Percentiles rank a stretch among this genome's conserved stretches.
phyloP scores from a whole-genome alignment of 1,140 invertebrate species.

The Drosophila virilis region DNA sequence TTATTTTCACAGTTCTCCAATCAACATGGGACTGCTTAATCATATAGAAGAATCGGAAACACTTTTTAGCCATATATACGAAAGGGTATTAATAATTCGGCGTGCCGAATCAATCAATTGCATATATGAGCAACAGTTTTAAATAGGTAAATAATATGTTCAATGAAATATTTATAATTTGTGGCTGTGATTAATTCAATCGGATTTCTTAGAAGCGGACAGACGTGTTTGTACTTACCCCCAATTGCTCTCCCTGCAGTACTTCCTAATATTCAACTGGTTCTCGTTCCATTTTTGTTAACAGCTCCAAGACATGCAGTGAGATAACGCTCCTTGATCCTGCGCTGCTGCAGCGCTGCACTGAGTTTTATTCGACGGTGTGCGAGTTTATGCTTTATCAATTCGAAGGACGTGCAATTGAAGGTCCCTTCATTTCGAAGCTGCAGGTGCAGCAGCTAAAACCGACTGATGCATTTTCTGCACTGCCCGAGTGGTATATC shows the following conservation, averaged over 20 bases:
- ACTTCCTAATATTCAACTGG: no score
- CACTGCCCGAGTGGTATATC: constrained; percentile 97
- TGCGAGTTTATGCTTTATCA: constrained; percentile 90
- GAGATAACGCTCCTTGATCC: constrained; percentile 94
- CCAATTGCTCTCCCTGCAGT: neutral
- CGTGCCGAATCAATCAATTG: no score
- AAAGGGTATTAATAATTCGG: no score
- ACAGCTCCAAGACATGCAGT: constrained; percentile 92
- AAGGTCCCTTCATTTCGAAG: constrained; percentile 81
- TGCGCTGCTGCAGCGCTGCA: constrained; percentile 90
- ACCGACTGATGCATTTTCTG: constrained; percentile 91
- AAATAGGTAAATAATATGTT: no score
- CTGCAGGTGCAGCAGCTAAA: constrained; percentile 86
- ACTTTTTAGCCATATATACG: no score
- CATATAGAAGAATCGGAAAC: no score
- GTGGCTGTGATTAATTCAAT: no score
- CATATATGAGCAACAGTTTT: no score
- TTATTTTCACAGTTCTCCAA: no score
- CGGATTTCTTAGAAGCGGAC: no score
- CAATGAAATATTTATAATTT: no score
- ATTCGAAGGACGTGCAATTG: constrained; percentile 85
- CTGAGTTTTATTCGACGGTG: constrained; percentile 94
- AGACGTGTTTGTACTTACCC: neutral
- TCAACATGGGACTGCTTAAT: no score
- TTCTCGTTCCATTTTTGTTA: constrained; percentile 23